phyloP scores from a whole-genome alignment of 2,113 vertebrate genomes.

The Ceyx melanurus region DNA sequence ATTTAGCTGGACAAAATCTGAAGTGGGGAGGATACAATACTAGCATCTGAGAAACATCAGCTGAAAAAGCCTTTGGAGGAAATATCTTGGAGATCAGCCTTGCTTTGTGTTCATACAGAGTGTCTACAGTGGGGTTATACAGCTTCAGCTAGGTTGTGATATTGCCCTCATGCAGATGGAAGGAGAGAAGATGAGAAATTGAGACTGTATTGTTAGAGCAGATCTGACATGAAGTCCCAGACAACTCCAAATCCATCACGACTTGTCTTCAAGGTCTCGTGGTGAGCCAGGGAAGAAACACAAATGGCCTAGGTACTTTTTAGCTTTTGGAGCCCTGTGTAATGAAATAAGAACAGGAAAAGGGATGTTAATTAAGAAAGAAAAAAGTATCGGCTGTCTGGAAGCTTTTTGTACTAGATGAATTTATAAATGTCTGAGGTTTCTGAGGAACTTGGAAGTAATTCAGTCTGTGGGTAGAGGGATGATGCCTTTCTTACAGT shows the following conservation, averaged over 20 bases:
- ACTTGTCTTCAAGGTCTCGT: neutral
- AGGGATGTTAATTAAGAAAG: neutral
- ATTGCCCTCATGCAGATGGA: neutral
- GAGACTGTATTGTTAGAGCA: neutral
- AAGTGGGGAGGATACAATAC: neutral
- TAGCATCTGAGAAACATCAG: neutral
- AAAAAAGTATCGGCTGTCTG: neutral
- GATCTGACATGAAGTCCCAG: neutral
- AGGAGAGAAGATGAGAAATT: neutral
- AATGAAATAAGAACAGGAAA: neutral
- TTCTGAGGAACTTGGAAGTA: neutral
- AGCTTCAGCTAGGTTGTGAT: neutral
- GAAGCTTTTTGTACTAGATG: neutral
- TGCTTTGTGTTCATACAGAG: neutral
- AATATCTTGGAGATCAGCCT: neutral
- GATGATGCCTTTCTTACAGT: neutral
- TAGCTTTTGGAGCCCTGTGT: neutral
- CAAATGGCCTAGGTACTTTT: neutral
- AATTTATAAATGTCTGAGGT: neutral
- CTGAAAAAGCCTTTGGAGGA: neutral
- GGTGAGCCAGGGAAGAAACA: neutral
- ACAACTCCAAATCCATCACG: neutral
- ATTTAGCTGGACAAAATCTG: neutral
- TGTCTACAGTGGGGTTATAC: neutral
- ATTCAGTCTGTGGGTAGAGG: neutral